Percentiles rank a stretch among this genome's conserved stretches.
Evolutionary conservation across 2,113 vertebrate species (phyloP).

Genomic region (Gyps fulvus): DNA sequence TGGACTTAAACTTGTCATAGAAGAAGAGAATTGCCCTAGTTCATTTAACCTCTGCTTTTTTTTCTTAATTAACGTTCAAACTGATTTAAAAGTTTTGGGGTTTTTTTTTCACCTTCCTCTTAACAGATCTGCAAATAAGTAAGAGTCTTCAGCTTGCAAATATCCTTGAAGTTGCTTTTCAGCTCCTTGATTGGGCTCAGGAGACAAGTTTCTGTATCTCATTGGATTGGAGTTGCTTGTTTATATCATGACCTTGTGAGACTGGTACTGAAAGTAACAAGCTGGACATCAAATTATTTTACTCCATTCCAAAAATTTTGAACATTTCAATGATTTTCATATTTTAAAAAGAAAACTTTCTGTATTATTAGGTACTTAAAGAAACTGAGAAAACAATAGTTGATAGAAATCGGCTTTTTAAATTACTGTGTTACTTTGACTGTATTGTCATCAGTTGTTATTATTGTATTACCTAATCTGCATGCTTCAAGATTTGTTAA

Average conservation of each 20-base stretch:
- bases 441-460: not conserved
- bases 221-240: not conserved
- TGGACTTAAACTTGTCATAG: not conserved
- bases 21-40: not conserved
- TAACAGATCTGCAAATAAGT: not conserved
- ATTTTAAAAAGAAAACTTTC: not conserved
- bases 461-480: not conserved
- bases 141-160: not conserved
- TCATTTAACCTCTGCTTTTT: not conserved
- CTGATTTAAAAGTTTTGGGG: not conserved
- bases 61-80: not conserved
- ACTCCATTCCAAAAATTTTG: not conserved
- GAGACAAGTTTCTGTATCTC: not conserved
- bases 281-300: slow-evolving; percentile 22
- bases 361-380: not conserved
- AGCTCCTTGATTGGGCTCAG: not conserved
- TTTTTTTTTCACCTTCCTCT: not conserved
- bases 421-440: not conserved
- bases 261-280: not conserved
- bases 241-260: not conserved
- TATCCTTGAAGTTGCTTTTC: slow-evolving; percentile 31
- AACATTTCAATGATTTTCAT: not conserved
- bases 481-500: not conserved
- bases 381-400: not conserved
- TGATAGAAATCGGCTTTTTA: not conserved